phyloP scores from a whole-genome alignment of 2,113 vertebrate species.

The Strix aluco region DNA sequence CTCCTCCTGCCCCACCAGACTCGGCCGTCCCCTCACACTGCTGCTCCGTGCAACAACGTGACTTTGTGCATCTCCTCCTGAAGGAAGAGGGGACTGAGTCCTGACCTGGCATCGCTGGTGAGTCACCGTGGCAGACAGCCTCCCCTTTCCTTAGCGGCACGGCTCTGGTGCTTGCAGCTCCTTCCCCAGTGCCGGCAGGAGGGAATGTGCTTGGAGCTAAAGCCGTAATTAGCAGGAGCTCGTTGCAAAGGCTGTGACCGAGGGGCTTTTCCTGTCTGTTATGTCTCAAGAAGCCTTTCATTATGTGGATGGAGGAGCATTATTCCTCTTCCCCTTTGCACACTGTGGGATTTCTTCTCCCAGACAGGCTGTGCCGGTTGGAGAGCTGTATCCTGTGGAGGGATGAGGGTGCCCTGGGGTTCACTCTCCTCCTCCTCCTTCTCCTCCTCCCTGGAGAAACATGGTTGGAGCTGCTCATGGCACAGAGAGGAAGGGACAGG shows the following conservation, averaged over 20 bases:
- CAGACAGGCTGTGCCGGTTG: neutral
- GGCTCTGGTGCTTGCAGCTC: neutral
- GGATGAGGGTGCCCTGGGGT: neutral
- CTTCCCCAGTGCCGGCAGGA: neutral
- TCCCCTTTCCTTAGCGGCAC: neutral
- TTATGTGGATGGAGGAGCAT: neutral
- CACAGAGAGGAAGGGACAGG: neutral
- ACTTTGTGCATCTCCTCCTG: neutral
- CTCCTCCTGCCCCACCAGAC: neutral
- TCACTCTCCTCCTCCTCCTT: neutral
- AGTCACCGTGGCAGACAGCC: neutral
- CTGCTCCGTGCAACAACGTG: fast-evolving
- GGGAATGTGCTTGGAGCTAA: neutral
- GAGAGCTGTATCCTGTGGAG: neutral
- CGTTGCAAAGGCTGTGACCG: neutral
- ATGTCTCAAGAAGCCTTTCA: neutral
- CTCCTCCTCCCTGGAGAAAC: neutral
- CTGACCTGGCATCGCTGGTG: neutral
- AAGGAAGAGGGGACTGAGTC: fast-evolving
- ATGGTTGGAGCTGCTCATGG: neutral
- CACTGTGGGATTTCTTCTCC: neutral
- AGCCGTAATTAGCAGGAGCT: neutral
- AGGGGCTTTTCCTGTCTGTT: neutral
- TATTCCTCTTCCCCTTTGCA: neutral
- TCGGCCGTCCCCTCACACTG: neutral